Evolutionary conservation across 2,888 invertebrate species (phyloP).

Genomic region (Fissipunctia ypsillon): DNA sequence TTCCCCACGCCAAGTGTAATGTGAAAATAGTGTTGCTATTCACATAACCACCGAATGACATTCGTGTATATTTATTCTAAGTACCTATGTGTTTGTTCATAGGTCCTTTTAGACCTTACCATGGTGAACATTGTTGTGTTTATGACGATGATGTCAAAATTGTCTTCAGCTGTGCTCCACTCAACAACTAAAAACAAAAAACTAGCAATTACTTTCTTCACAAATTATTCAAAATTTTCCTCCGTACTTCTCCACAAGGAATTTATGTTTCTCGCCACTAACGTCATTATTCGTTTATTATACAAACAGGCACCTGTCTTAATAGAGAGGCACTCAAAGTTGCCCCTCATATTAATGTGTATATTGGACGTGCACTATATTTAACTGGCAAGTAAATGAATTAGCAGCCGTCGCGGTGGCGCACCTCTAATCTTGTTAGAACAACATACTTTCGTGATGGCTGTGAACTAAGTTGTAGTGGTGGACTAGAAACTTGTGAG

Average conservation of each 20-base stretch:
- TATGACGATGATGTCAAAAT: neutral
- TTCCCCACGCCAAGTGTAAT: neutral
- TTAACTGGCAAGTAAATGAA: conserved; percentile 54
- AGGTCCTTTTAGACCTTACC: neutral
- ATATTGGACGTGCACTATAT: conserved; percentile 42
- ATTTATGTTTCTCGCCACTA: conserved; percentile 12
- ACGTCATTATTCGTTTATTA: conserved; percentile 44
- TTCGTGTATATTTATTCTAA: neutral
- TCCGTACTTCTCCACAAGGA: neutral
- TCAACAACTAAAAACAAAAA: neutral
- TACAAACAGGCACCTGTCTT: conserved; percentile 41
- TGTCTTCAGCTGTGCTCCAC: neutral
- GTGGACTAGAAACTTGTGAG: conserved; percentile 13
- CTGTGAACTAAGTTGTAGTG: conserved; percentile 19
- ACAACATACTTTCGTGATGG: conserved; percentile 41
- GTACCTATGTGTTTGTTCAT: neutral
- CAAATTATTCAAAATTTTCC: neutral
- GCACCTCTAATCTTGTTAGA: conserved; percentile 44
- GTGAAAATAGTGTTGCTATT: neutral
- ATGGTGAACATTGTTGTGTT: neutral
- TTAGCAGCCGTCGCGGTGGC: conserved; percentile 48
- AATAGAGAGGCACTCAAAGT: conserved; percentile 55
- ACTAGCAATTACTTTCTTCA: neutral
- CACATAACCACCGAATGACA: neutral
- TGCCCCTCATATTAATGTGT: conserved; percentile 28